These are phyloP conservation scores for Spilosoma lubricipeda DNA, from an alignment of 2,888 invertebrate species.

Conservation along the genomic window DNA sequence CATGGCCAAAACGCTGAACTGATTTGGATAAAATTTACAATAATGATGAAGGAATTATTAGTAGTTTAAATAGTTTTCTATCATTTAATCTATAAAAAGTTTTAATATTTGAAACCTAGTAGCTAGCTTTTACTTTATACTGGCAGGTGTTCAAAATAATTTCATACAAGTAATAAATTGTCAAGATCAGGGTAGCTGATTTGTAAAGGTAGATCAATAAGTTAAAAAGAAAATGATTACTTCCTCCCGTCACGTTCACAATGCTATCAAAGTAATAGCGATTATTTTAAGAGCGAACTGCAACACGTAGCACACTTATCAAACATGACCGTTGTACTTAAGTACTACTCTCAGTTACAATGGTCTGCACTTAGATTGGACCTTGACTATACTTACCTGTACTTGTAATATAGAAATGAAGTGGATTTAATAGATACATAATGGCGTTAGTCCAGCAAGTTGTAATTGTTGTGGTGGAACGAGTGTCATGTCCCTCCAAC, in stretches of 20 bases:
- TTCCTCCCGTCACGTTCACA: conserved; percentile 17
- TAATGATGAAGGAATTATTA: too few species aligned
- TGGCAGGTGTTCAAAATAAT: too few species aligned
- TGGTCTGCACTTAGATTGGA: conserved; percentile 42
- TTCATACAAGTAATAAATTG: too few species aligned
- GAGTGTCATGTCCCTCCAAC: too few species aligned
- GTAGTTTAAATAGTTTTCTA: too few species aligned
- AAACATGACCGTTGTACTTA: conserved; percentile 36
- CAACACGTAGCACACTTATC: conserved; percentile 28
- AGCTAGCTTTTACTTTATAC: too few species aligned
- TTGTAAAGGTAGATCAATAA: neutral
- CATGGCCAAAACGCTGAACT: too few species aligned
- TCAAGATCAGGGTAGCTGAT: too few species aligned
- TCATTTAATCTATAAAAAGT: too few species aligned
- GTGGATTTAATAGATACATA: neutral
- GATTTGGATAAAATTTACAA: too few species aligned
- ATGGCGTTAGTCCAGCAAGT: neutral
- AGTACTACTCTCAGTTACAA: conserved; percentile 36
- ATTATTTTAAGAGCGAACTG: conserved; percentile 7
- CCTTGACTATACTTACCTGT: conserved; percentile 14
- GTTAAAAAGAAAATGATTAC: conserved; percentile 17
- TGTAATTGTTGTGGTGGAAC: too few species aligned
- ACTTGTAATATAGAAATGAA: neutral
- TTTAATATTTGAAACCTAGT: too few species aligned
- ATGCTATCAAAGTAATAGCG: conserved; percentile 26